Conservation (phyloP, 2,113 vertebrate genomes). For the Mesitornis unicolor region DNA sequence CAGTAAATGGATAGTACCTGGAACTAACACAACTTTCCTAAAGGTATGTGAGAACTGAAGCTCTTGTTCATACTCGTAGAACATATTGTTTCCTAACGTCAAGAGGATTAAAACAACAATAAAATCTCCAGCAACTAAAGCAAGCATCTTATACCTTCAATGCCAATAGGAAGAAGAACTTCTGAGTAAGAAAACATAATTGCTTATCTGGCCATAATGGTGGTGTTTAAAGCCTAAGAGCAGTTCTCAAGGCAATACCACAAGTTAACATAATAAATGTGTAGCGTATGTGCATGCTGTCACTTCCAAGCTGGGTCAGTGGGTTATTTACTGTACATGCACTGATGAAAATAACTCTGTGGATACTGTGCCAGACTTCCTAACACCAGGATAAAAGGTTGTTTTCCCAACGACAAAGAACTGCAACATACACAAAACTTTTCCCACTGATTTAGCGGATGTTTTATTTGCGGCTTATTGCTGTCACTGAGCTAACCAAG, state of each 20-base stretch:
- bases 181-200: not conserved
- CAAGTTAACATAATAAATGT: not conserved
- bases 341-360: not conserved
- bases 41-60: not conserved
- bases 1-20: not conserved
- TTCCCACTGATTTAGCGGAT: not conserved
- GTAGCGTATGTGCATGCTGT: not conserved
- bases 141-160: not conserved
- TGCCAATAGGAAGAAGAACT: rapidly evolving
- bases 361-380: not conserved
- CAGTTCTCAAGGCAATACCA: not conserved
- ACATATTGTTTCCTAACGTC: not conserved
- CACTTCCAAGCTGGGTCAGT: not conserved
- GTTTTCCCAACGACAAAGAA: not conserved
- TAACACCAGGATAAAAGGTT: not conserved
- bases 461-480: not conserved
- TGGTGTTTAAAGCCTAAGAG: not conserved
- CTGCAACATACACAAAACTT: not conserved
- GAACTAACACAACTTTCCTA: not conserved
- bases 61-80: not conserved
- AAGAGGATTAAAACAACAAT: not conserved
- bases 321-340: not conserved
- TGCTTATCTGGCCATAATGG: not conserved
- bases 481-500: not conserved
- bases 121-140: not conserved